Evolutionary conservation across 2,797 vertebrate species (phyloP).

Genomic region (Lophotriccus pileatus): DNA sequence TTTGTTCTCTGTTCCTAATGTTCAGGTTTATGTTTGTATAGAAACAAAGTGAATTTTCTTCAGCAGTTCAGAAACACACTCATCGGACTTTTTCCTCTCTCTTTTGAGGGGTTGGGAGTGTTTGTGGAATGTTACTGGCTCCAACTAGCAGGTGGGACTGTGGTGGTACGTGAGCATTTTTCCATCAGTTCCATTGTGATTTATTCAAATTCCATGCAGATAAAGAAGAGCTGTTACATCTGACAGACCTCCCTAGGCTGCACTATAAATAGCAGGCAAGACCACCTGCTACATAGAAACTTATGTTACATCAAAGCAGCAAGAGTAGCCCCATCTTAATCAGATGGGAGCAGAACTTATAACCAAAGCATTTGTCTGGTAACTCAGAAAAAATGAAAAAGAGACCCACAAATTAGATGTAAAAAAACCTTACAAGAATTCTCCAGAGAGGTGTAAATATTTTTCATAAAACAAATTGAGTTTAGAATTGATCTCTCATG

Average conservation of each 20-base stretch:
- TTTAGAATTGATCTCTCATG: neutral
- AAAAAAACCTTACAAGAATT: neutral
- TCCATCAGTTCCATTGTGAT: constrained; percentile 72
- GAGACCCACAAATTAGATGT: neutral
- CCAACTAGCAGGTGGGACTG: constrained; percentile 36
- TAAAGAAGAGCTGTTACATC: constrained; percentile 70
- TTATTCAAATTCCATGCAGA: constrained; percentile 73
- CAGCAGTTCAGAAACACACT: constrained; percentile 22
- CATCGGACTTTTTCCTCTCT: neutral
- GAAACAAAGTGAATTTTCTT: constrained; percentile 22
- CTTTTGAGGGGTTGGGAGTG: neutral
- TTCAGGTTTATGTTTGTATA: neutral
- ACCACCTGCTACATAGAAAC: constrained; percentile 73
- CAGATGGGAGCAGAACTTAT: constrained; percentile 49
- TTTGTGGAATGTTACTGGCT: constrained; percentile 40
- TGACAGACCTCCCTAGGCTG: constrained; percentile 64
- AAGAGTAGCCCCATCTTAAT: neutral
- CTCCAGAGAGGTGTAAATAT: neutral
- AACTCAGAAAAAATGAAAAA: neutral
- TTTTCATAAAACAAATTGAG: neutral
- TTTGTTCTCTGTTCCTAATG: constrained; percentile 32
- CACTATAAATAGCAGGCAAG: constrained; percentile 72
- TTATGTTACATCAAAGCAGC: constrained; percentile 70
- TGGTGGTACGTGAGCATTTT: constrained; percentile 50
- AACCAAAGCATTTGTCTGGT: neutral